These are phyloP conservation scores for Chymomyza fuscimana DNA, from an alignment of 2,888 invertebrate genomes.

Conservation along the genomic window DNA sequence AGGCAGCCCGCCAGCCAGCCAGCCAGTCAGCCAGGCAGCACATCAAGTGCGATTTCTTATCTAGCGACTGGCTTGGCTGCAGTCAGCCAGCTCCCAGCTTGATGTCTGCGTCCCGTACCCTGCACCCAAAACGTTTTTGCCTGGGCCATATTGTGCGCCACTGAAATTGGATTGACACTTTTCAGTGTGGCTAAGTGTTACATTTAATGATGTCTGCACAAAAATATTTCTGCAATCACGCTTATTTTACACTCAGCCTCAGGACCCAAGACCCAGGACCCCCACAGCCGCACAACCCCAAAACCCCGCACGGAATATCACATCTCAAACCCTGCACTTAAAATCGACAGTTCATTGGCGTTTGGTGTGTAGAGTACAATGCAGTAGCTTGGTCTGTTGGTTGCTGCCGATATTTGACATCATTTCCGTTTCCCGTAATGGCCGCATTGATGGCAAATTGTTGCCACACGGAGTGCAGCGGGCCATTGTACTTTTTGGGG, in stretches of 20 bases:
- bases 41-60: constrained; percentile 42
- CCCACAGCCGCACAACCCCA: not conserved
- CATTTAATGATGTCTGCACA: constrained; percentile 70
- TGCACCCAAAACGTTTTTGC: not conserved
- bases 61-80: constrained; percentile 32
- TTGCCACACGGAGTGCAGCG: too few species aligned
- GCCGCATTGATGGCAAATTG: constrained; percentile 47
- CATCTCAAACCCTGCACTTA: not conserved
- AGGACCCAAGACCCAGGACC: not conserved
- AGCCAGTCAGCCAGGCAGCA: constrained; percentile 17
- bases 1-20: not conserved
- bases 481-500: constrained; percentile 6
- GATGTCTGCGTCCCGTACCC: not conserved
- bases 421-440: constrained; percentile 47
- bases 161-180: constrained; percentile 67
- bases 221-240: constrained; percentile 57
- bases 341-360: constrained; percentile 15
- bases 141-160: constrained; percentile 15
- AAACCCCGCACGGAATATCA: not conserved
- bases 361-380: not conserved
- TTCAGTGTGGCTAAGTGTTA: constrained; percentile 57
- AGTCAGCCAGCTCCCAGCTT: not conserved
- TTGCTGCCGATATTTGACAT: constrained; percentile 49
- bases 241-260: constrained; percentile 34
- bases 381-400: constrained; percentile 6